These are phyloP conservation scores for Auanema sp. DNA, from an alignment of 2,888 invertebrate genomes.

Conservation along the genomic window DNA sequence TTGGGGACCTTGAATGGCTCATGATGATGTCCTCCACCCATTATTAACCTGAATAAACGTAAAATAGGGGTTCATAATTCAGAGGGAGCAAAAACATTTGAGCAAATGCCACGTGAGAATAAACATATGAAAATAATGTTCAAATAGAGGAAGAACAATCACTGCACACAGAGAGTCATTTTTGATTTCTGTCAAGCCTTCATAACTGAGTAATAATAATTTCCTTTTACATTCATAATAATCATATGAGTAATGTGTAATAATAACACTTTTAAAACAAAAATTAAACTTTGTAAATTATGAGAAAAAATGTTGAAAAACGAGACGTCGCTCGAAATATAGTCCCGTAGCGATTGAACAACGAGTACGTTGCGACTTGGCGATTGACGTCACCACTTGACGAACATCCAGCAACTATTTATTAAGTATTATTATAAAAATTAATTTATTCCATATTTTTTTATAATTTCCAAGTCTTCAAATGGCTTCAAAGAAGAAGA, in stretches of 20 bases:
- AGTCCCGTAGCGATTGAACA: no score
- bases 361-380: no score
- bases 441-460: background rate
- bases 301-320: no score
- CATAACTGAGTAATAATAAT: no score
- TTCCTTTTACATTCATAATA: no score
- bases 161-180: no score
- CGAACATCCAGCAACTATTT: slow-evolving; percentile 3
- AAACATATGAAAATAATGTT: background rate
- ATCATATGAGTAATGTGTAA: no score
- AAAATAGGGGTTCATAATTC: no score
- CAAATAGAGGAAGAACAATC: slow-evolving; percentile 1
- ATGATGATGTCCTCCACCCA: slow-evolving; percentile 53
- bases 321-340: no score
- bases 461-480: background rate
- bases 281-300: no score
- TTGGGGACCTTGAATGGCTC: slow-evolving; percentile 59
- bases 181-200: no score
- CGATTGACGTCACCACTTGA: background rate
- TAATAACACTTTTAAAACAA: no score
- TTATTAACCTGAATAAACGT: slow-evolving; percentile 12
- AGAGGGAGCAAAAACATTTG: slow-evolving; percentile 7
- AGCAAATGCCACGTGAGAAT: background rate
- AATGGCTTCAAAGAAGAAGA: slow-evolving; percentile 4
- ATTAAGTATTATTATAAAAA: slow-evolving; percentile 4